phyloP scores from a whole-genome alignment of 2,888 invertebrate species.

The Scaptomyza flava region DNA sequence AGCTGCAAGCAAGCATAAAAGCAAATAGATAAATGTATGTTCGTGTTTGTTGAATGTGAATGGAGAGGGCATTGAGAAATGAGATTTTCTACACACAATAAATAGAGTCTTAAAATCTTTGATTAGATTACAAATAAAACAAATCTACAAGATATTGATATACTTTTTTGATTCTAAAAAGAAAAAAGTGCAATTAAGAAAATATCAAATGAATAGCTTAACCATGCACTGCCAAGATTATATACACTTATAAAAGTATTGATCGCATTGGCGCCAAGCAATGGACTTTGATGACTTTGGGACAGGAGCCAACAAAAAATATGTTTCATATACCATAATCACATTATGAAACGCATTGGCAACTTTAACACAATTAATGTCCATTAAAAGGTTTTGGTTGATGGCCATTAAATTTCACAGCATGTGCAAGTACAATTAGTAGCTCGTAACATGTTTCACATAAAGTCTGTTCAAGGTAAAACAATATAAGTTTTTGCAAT shows the following conservation, averaged over 20 bases:
- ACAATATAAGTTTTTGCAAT: constrained; percentile 9
- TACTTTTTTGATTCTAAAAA: not conserved
- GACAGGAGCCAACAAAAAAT: not conserved
- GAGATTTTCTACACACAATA: not conserved
- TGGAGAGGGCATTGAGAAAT: not conserved
- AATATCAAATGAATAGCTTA: too few species aligned
- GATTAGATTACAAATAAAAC: not conserved
- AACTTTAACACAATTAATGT: not conserved
- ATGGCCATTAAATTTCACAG: not conserved
- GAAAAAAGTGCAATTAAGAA: not conserved
- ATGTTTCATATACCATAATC: not conserved
- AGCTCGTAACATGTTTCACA: not conserved
- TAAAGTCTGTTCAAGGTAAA: constrained; percentile 1
- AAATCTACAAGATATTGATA: not conserved
- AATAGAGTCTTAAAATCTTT: not conserved
- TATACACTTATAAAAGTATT: not conserved
- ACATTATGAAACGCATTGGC: not conserved
- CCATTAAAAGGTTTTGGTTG: not conserved
- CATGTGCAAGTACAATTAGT: constrained; percentile 9
- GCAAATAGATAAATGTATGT: not conserved
- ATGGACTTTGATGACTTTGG: not conserved
- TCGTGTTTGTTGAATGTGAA: not conserved
- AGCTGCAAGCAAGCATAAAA: not conserved
- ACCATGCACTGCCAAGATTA: not conserved
- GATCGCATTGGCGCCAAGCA: not conserved